Base-by-base conservation (phyloP, 2,888 invertebrate genomes). In the Melanotus villosus region DNA sequence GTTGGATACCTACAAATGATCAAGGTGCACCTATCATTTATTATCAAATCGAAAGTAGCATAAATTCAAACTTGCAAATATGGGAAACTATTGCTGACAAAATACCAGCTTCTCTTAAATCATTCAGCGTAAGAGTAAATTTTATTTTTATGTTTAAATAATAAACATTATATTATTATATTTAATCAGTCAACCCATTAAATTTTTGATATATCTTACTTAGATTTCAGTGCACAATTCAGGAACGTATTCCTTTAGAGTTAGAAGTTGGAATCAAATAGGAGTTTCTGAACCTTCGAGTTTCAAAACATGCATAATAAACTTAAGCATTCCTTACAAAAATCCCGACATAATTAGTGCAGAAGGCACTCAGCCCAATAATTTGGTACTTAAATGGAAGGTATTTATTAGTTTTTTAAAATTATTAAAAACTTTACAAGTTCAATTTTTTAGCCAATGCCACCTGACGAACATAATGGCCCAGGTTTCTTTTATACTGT, bases 381-480 rank as follows among this genome's bases (percentile, higher is more conserved):
- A 97, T 84, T 89, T 99, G 81, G 92, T 97, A 70, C 96, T 99
- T 80, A 90, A 92, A 0, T 99, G 99, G 99, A 95, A 96, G 78
- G 93, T 92, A 77, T n/a, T n/a, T n/a, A 87, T 36, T 26, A 26
- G 7, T 26, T 26, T 26, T 36, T 34, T 66, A 54, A 65, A 64
- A 26, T 26, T n/a, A n/a, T n/a, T n/a, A n/a, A n/a, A n/a, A n/a
- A n/a, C n/a, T n/a, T n/a, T n/a, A n/a, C n/a, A n/a, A n/a, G n/a
- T 38, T 2, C 12, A 2, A 70, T 6, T 71, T 80, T 82, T 23
- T 80, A 93, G 91, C 92, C 93, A 74, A 98, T 99, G 97, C 93
- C 96, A 0, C 92, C 95, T 84, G 95, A 98, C 75, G 97, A 99
- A 79, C 98, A 98, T 86, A 97, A 98, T 86, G 99, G 93, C 0